phyloP scores from a whole-genome alignment of 2,888 invertebrate genomes.

The Steinernema scapterisci region DNA sequence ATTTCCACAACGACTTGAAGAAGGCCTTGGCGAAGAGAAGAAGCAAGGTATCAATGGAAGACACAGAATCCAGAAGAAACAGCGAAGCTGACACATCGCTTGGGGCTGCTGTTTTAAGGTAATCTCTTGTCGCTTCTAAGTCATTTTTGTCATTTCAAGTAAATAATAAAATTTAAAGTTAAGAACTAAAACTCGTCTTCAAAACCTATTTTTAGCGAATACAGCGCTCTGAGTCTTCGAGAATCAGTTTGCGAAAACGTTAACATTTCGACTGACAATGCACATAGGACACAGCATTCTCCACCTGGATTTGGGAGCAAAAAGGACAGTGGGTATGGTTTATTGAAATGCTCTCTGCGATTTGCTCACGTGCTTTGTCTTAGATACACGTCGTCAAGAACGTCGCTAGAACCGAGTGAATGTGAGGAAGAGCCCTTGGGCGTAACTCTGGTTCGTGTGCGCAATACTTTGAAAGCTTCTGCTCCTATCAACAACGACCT shows the following conservation, averaged over 20 bases:
- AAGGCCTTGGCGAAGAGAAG: slow-evolving; percentile 65
- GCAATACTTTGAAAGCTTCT: slow-evolving; percentile 2
- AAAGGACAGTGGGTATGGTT: slow-evolving; percentile 64
- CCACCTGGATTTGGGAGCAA: slow-evolving; percentile 63
- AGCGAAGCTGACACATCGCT: slow-evolving; percentile 12
- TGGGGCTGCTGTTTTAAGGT: slow-evolving; percentile 26
- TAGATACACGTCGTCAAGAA: slow-evolving; percentile 67
- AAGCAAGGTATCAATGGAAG: slow-evolving; percentile 61
- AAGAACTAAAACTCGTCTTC: too few relatives aligned
- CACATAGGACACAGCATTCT: slow-evolving; percentile 52
- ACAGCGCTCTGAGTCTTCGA: slow-evolving; percentile 61
- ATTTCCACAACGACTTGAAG: slow-evolving; percentile 66
- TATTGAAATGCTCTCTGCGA: neutral
- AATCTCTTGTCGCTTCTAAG: too few relatives aligned
- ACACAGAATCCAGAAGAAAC: slow-evolving; percentile 50
- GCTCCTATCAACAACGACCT: slow-evolving; percentile 39
- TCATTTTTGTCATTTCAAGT: too few relatives aligned
- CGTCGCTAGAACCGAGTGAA: slow-evolving; percentile 66
- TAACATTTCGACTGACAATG: slow-evolving; percentile 41
- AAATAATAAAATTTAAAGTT: too few relatives aligned
- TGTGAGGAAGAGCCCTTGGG: slow-evolving; percentile 53
- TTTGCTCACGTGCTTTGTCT: neutral
- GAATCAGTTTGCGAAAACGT: slow-evolving; percentile 67
- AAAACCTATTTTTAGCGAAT: slow-evolving; percentile 44
- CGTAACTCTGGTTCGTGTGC: slow-evolving; percentile 31